Base-by-base conservation (phyloP, 2,888 invertebrate genomes). In the Scaptomyza parva region DNA sequence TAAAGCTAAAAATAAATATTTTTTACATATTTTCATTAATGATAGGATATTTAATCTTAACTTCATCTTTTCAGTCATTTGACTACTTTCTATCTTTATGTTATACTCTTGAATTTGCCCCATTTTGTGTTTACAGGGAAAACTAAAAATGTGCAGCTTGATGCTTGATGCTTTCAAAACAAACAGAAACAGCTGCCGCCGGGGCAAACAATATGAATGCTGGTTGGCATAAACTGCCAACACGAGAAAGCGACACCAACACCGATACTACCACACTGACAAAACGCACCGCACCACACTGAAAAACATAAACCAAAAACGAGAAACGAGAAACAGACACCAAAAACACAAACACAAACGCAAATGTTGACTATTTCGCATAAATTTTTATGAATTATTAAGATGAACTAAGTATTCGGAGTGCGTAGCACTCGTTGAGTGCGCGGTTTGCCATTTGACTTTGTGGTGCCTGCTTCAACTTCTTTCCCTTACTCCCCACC, bases 341-440 rank as follows among this genome's bases (percentile, higher is more conserved):
- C 39, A 45, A 24, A 45, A 24, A 48, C 28, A 39, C 37, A 52
- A 40, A 33, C 47, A 26, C 3, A 45, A n/a, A n/a, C 37, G 50
- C 62, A 71, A 70, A 63, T 55, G 71, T 66, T 75, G 80, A 76
- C 76, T 83, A 86, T 88, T 82, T 78, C 76, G 66, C 68, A 86
- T 70, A 86, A 41, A 86, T 88, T 83, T 82, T 76, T 69, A 79
- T 83, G 84, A 82, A 82, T 79, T 86, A 86, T 82, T 83, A 86
- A 79, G 68, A 63, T 65, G 84, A 88, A 58, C 63, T 67, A 76
- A 76, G 70, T 64, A 76, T 76, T 78, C 53, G 44, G 40, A 64
- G 59, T 74, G 65, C 52, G 52, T n/a, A 43, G 53, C 33, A 50
- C 30, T 28, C 43, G 51, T 35, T 33, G 59, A 47, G 44, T n/a